Conservation (phyloP, 2,888 invertebrate genomes). For the Stenichneumon culpator region DNA sequence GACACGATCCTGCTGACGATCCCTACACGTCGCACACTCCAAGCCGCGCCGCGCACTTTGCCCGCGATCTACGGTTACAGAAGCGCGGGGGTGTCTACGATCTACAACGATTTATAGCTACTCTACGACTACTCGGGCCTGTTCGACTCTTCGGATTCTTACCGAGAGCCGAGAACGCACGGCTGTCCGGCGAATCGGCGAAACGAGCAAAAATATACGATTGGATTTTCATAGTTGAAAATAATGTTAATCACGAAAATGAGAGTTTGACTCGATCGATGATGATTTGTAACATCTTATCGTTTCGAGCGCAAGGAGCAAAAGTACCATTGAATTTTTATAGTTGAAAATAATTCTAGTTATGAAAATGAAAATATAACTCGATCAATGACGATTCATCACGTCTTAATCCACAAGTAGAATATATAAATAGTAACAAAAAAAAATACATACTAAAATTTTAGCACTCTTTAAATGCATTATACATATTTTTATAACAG, state of each 20-base stretch:
- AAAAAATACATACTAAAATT: no score
- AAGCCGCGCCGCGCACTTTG: conserved; percentile 44
- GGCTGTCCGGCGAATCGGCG: neutral
- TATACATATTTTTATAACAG: no score
- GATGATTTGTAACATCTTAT: neutral
- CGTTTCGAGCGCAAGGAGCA: neutral
- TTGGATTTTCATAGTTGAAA: neutral
- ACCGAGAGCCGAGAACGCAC: neutral
- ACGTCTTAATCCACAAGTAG: neutral
- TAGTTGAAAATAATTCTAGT: no score
- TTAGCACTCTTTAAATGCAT: no score
- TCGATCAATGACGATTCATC: neutral
- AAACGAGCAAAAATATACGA: neutral
- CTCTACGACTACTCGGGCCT: neutral
- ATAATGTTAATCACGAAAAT: no score
- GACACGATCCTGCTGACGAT: conserved; percentile 61
- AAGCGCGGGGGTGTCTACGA: conserved; percentile 37
- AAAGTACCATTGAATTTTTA: neutral
- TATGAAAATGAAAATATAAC: neutral
- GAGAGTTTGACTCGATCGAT: neutral
- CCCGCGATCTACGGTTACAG: conserved; percentile 43
- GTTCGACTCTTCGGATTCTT: conserved; percentile 9
- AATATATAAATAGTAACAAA: no score
- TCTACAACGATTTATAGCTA: conserved; percentile 23
- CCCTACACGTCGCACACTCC: conserved; percentile 32